Evolutionary conservation across 2,888 invertebrate genomes (phyloP).

Genomic region (Cheilosia impressa): DNA sequence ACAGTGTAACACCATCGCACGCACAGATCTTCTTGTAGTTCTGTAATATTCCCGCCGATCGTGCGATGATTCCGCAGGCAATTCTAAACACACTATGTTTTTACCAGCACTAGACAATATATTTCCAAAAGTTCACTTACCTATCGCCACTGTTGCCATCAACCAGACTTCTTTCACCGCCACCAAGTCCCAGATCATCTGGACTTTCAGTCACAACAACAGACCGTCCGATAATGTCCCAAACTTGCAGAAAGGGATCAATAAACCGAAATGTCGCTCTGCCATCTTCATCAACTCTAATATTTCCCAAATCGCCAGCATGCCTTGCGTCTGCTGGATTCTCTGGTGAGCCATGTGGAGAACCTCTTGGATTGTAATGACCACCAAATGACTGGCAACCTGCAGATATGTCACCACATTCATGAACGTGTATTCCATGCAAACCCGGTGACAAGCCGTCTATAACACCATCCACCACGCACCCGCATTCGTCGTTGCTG

Average conservation of each 20-base stretch:
- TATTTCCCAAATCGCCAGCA: constrained; percentile 88
- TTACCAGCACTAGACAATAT: background rate
- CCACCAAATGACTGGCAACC: constrained; percentile 86
- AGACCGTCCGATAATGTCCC: constrained; percentile 91
- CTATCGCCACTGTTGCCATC: constrained; percentile 87
- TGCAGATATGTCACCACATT: constrained; percentile 89
- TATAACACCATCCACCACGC: constrained; percentile 92
- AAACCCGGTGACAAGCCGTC: constrained; percentile 89
- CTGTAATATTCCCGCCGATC: constrained; percentile 93
- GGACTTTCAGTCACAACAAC: constrained; percentile 88
- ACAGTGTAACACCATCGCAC: constrained; percentile 94
- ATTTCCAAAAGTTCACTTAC: constrained; percentile 81
- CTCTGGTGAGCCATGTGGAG: constrained; percentile 84
- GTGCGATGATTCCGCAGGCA: constrained; percentile 94
- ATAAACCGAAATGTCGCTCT: constrained; percentile 87
- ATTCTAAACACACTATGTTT: constrained; percentile 84
- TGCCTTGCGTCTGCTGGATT: constrained; percentile 84
- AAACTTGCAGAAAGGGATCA: constrained; percentile 87
- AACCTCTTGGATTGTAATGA: constrained; percentile 86
- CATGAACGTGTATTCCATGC: constrained; percentile 86
- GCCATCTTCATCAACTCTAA: constrained; percentile 86
- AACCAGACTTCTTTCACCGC: constrained; percentile 84
- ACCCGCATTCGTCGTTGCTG: constrained; percentile 82
- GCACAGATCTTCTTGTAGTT: constrained; percentile 95
- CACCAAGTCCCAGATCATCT: constrained; percentile 87